Percentiles rank a stretch among this genome's conserved stretches.
Evolutionary conservation across 2,113 vertebrate genomes (phyloP).

Genomic region (Burhinus bistriatus): DNA sequence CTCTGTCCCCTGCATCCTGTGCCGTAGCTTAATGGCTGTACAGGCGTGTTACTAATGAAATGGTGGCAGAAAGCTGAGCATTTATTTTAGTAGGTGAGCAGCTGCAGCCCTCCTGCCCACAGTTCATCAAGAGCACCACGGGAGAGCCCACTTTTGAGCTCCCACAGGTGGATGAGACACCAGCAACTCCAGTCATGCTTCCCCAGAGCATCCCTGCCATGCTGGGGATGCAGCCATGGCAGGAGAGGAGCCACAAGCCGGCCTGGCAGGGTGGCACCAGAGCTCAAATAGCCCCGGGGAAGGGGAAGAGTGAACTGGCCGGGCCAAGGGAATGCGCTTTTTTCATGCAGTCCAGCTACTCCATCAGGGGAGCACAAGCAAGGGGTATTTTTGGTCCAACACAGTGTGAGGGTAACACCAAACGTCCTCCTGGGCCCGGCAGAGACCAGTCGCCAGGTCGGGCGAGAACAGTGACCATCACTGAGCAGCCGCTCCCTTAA

Average conservation of each 20-base stretch:
- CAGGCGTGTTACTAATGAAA: not conserved
- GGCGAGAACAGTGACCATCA: not conserved
- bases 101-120: not conserved
- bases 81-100: not conserved
- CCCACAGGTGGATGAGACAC: rapidly evolving
- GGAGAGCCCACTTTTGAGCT: rapidly evolving
- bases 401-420: not conserved
- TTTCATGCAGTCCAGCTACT: not conserved
- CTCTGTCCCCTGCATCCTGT: not conserved
- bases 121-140: rapidly evolving
- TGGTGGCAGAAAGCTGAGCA: not conserved
- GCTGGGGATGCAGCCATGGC: rapidly evolving
- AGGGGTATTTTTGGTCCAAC: not conserved
- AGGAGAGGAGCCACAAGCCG: not conserved
- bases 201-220: rapidly evolving
- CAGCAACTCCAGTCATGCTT: not conserved
- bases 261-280: too few relatives aligned
- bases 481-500: not conserved
- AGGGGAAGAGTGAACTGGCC: not conserved
- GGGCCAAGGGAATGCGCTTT: not conserved
- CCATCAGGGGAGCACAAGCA: not conserved
- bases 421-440: not conserved
- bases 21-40: not conserved
- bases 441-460: not conserved
- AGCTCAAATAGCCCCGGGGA: not conserved